Evolutionary conservation across 2,888 invertebrate genomes (phyloP), one percentile per base, ranked within the genome.

Genomic region (Epinotia bilunana): DNA sequence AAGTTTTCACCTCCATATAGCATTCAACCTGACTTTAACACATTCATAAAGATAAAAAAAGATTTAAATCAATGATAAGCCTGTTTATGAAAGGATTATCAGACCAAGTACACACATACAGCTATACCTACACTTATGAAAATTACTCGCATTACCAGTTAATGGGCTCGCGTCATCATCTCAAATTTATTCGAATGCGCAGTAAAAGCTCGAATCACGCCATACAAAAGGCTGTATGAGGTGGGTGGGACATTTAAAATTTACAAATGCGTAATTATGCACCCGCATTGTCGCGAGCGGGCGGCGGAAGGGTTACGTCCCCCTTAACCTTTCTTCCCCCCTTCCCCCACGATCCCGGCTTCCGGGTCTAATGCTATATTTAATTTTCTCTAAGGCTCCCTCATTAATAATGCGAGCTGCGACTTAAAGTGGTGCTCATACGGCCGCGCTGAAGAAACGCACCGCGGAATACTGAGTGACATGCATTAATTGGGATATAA

Each of bases 191-290:
- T 91, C 85, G 85, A 80, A 85, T 87, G 79, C 89, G 85, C 91
- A 65, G 92, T 90, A 90, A 89, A 90, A 90, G 88, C 91, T 89
- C 89, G 91, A 93, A 93, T 93, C 92, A 92, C 93, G 90, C 86
- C 91, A 87, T 93, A 92, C 91, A 92, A 92, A 92, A 91, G 91
- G 88, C 88, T 90, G 86, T 91, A 90, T 90, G 91, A 91, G 89
- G 91, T 90, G 90, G 91, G 91, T 89, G 91, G 90, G 84, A 90
- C 93, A 93, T 94, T 93, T 93, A 93, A 93, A 93, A 94, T 94
- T 91, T 93, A 94, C 93, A 94, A 93, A 94, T 93, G 93, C 93
- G 93, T 94, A 93, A 93, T 94, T 94, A 94, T 93, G 93, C 93
- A 91, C 93, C 93, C 93, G 93, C 91, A 93, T 93, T 93, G 93